These are phyloP conservation scores for Euschistus heros DNA, from an alignment of 1,140 invertebrate species.

Conservation along the genomic window DNA sequence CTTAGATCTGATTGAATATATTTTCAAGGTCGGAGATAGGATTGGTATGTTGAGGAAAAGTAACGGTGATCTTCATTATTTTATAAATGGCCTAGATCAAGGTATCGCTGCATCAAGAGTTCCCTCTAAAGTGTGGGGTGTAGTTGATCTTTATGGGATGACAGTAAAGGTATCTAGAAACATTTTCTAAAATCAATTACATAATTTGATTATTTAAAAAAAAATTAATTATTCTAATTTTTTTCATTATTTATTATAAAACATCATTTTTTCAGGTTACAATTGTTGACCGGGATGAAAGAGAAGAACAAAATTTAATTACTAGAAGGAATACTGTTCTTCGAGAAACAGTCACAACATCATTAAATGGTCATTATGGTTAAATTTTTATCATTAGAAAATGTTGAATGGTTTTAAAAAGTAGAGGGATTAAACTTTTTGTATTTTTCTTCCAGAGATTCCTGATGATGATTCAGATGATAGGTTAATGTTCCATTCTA, in stretches of 20 bases:
- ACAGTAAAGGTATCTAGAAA: conserved; percentile 63
- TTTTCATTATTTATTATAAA: conserved; percentile 5
- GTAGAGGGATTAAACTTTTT: neutral
- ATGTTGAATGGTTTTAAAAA: neutral
- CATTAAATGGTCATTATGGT: conserved; percentile 10
- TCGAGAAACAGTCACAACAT: conserved; percentile 36
- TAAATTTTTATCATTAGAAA: neutral
- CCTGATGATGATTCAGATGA: conserved; percentile 43
- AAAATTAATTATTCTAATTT: neutral
- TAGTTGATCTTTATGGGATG: conserved; percentile 93
- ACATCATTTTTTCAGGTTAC: conserved; percentile 45
- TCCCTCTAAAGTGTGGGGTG: conserved; percentile 71
- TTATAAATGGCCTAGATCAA: conserved; percentile 87
- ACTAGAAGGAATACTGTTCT: conserved; percentile 53
- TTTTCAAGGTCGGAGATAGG: conserved; percentile 65
- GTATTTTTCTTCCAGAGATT: neutral
- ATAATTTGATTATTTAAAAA: neutral
- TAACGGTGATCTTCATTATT: conserved; percentile 81
- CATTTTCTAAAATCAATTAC: too few species aligned
- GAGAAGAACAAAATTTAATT: conserved; percentile 64
- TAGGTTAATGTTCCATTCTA: conserved; percentile 73
- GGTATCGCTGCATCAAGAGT: conserved; percentile 75
- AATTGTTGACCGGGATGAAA: conserved; percentile 67
- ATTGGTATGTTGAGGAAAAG: conserved; percentile 75
- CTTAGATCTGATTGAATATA: neutral